A percentile compares a stretch with the other conserved stretches of the same genome.
phyloP scores from a whole-genome alignment of 2,113 vertebrate genomes.

The Gymnogyps californianus region DNA sequence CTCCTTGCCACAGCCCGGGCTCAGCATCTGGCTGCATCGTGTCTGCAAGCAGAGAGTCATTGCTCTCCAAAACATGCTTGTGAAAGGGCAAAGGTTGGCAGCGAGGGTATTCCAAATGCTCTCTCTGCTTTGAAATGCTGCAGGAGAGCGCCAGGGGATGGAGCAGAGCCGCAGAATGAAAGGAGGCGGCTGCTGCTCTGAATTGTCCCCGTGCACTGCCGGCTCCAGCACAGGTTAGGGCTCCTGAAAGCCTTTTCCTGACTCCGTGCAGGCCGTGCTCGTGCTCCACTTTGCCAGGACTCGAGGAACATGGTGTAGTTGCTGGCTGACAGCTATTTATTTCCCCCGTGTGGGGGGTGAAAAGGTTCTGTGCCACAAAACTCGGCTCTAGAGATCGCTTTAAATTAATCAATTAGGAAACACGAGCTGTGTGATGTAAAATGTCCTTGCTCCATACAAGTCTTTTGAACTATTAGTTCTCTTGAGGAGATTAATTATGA shows the following conservation, averaged over 20 bases:
- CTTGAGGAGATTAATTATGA: slow-evolving; percentile 74
- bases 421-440: slow-evolving; percentile 68
- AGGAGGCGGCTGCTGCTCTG: neutral
- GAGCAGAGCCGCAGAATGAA: neutral
- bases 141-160: neutral
- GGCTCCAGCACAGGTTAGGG: neutral
- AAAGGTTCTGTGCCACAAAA: neutral
- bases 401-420: slow-evolving; percentile 76
- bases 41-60: neutral
- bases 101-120: neutral
- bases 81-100: neutral
- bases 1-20: neutral
- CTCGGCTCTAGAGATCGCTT: neutral
- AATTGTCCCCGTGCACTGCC: neutral
- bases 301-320: rapidly evolving
- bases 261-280: neutral
- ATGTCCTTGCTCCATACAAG: slow-evolving; percentile 55
- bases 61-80: neutral
- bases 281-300: neutral
- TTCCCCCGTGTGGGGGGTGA: neutral
- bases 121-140: slow-evolving; percentile 5
- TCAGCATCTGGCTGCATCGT: rapidly evolving
- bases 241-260: neutral
- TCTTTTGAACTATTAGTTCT: slow-evolving; percentile 72
- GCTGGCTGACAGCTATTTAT: neutral